Percentiles rank a stretch among this genome's conserved stretches.
Evolutionary conservation across 2,113 vertebrate genomes (phyloP).

Genomic region (Catharus fuscescens): DNA sequence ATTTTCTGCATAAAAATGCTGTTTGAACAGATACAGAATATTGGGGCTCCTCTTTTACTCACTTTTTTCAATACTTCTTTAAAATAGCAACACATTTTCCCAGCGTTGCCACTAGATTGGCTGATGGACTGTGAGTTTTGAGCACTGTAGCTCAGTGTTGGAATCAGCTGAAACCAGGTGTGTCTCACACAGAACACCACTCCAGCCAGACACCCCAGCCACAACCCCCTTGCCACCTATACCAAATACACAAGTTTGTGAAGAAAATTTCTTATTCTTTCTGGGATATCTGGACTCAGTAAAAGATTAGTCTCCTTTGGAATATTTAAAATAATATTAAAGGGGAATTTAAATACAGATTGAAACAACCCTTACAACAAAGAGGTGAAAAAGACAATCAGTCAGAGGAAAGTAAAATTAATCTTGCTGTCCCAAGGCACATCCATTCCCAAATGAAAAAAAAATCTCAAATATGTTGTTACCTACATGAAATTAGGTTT

Average conservation of each 20-base stretch:
- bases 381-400: background rate
- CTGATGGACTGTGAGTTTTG: background rate
- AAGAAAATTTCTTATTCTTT: background rate
- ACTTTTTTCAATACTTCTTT: background rate
- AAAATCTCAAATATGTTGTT: background rate
- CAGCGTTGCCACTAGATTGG: background rate
- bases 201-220: background rate
- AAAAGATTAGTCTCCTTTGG: background rate
- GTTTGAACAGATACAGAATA: background rate
- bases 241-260: accelerated
- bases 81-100: background rate
- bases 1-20: background rate
- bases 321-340: background rate
- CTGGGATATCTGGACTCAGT: background rate
- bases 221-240: background rate
- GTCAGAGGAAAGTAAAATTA: background rate
- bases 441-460: background rate
- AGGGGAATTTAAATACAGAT: background rate
- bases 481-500: background rate
- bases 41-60: accelerated
- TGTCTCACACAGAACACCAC: background rate
- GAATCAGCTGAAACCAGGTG: background rate
- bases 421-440: background rate
- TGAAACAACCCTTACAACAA: background rate
- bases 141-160: background rate